A percentile compares a stretch with the other conserved stretches of the same genome.
Conservation (phyloP, 2,113 vertebrate species). For the Pagrus major region DNA sequence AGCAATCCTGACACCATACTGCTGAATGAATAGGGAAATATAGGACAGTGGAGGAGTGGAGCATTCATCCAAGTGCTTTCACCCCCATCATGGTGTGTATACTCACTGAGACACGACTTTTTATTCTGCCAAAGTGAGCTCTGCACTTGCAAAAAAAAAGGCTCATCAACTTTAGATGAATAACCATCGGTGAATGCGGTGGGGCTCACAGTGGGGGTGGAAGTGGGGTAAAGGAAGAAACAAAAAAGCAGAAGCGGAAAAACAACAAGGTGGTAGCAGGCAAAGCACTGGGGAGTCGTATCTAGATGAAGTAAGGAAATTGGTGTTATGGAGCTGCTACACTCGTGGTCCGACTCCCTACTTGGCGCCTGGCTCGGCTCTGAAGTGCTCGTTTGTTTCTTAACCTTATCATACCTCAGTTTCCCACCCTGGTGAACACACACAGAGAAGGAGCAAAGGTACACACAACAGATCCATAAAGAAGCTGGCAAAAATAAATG, state of each 20-base stretch:
- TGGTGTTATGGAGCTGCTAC: slow-evolving; percentile 29
- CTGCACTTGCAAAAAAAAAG: slow-evolving; percentile 38
- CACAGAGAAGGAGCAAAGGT: slow-evolving; percentile 15
- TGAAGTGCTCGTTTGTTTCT: slow-evolving; percentile 53
- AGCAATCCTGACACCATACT: slow-evolving; percentile 44
- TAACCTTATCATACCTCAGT: slow-evolving; percentile 30
- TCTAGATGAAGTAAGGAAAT: slow-evolving; percentile 52
- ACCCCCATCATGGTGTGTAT: slow-evolving; percentile 17
- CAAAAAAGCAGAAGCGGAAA: slow-evolving; percentile 13
- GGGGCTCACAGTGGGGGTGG: slow-evolving; percentile 15
- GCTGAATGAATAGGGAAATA: slow-evolving; percentile 67
- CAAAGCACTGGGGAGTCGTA: slow-evolving; percentile 22
- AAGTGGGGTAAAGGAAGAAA: slow-evolving; percentile 13
- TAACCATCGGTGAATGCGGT: slow-evolving; percentile 37
- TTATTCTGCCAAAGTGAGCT: slow-evolving; percentile 34
- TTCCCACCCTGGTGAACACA: slow-evolving; percentile 19
- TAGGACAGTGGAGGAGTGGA: slow-evolving; percentile 49
- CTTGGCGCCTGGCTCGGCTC: slow-evolving; percentile 9
- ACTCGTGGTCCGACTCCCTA: neutral
- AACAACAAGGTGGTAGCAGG: slow-evolving; percentile 26
- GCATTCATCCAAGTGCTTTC: slow-evolving; percentile 62
- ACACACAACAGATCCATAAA: slow-evolving; percentile 6
- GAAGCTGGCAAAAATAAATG: neutral
- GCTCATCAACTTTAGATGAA: slow-evolving; percentile 67
- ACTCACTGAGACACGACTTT: slow-evolving; percentile 10